phyloP scores from a whole-genome alignment of 2,888 invertebrate genomes.

The Melangyna quadrimaculata region DNA sequence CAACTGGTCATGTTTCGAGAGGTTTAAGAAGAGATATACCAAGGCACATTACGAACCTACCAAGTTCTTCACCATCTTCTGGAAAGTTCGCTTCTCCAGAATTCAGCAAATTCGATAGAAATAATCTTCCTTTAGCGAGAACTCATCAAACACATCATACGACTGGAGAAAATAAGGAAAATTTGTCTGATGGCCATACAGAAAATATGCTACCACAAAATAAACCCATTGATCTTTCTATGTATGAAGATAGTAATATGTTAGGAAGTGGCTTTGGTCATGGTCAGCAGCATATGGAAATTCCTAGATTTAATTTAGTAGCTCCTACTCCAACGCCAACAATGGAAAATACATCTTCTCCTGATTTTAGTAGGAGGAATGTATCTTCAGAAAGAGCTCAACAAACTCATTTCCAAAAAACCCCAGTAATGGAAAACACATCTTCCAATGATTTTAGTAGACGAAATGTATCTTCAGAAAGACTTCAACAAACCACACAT shows the following conservation, averaged over 20 bases:
- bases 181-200: constrained; percentile 31
- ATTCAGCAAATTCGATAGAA: constrained; percentile 61
- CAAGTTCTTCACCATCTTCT: constrained; percentile 76
- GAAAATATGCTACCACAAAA: constrained; percentile 76
- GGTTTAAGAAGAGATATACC: constrained; percentile 66
- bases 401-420: too few relatives aligned
- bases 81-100: constrained; percentile 73
- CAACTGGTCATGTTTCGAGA: constrained; percentile 58
- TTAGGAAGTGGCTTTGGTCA: not conserved
- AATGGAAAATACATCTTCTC: not conserved
- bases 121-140: constrained; percentile 67
- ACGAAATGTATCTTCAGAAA: too few relatives aligned
- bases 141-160: constrained; percentile 73
- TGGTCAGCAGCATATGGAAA: constrained; percentile 15
- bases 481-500: too few relatives aligned
- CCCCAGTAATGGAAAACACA: too few relatives aligned
- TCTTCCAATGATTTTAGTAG: too few relatives aligned
- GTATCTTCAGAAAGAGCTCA: not conserved
- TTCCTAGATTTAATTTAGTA: constrained; percentile 5
- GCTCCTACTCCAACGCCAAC: constrained; percentile 3
- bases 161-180: constrained; percentile 74
- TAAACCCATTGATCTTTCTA: constrained; percentile 78
- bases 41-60: constrained; percentile 76
- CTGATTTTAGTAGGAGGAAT: not conserved
- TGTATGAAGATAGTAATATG: constrained; percentile 71